Evolutionary conservation across 2,888 invertebrate species (phyloP), one percentile per base, ranked within the genome.

Genomic region (Lasioglossum morio): DNA sequence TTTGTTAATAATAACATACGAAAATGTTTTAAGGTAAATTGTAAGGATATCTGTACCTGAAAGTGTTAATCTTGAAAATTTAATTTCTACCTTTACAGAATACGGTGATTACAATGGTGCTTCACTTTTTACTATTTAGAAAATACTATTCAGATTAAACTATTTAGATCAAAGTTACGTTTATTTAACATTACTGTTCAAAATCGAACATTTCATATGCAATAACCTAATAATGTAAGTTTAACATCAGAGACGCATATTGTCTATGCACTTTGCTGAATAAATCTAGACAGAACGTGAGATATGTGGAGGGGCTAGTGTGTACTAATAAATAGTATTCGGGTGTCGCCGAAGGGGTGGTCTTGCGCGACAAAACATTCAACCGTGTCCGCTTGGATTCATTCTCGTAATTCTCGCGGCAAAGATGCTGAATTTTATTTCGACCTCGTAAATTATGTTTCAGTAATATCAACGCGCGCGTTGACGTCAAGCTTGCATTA

Each of bases 401-500:
- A 63, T 87, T 60, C 83, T 23, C 16, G 34, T 73, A 75, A 82
- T 76, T 77, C 74, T 23, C 60, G 60, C 34, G 27, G 80, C 80
- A 34, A 79, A 84, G 85, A 88, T 83, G 86, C 82, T 82, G 87
- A 90, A 91, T 93, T 93, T 93, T 93, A 92, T 93, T 93, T 89
- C 89, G 85, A 87, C 83, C 85, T 90, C 92, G 93, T 93, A 92
- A 92, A 93, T 93, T 92, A 93, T 93, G 93, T 92, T 92, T 91
- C 88, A 92, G 92, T 92, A 91, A 93, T 93, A 93, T 91, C 89
- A 83, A 82, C 86, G 85, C 82, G 77, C 73, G 79, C 90, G 89
- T 86, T 84, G 86, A 88, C 90, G 88, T 83, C 87, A 88, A 84
- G 87, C 88, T 88, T 90, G 90, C 91, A 92, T 93, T 93, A 94